phyloP scores from a whole-genome alignment of 2,797 vertebrate genomes.

The Poecile montanus region DNA sequence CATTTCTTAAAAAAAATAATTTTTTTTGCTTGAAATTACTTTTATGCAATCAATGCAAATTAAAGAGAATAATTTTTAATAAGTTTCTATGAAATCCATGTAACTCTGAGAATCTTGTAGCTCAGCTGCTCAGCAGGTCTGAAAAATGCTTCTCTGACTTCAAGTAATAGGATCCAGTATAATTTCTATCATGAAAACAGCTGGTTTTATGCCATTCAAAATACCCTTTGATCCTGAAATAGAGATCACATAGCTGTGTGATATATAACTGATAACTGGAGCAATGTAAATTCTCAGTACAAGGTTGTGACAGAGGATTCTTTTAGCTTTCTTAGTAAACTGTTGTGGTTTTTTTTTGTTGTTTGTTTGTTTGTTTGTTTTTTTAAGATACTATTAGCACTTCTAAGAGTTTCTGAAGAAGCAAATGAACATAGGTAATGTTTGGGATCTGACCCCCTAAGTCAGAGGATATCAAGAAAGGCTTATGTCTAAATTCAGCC shows the following conservation, averaged over 20 bases:
- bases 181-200: neutral
- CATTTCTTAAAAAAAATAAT: neutral
- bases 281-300: neutral
- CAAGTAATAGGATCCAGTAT: neutral
- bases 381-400: neutral
- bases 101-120: neutral
- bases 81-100: neutral
- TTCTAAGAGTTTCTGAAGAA: neutral
- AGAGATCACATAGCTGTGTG: neutral
- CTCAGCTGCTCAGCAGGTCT: neutral
- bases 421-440: neutral
- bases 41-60: neutral
- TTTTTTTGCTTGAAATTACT: neutral
- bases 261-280: neutral
- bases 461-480: neutral
- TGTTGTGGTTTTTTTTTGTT: neutral
- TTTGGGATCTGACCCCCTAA: neutral
- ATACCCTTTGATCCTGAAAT: neutral
- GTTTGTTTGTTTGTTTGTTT: neutral
- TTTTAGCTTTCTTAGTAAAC: neutral
- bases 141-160: neutral
- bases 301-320: neutral
- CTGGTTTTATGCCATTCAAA: neutral
- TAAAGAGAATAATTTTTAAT: neutral
- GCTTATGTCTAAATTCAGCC: neutral